phyloP scores from a whole-genome alignment of 2,888 invertebrate genomes.

The Adelphocoris suturalis region DNA sequence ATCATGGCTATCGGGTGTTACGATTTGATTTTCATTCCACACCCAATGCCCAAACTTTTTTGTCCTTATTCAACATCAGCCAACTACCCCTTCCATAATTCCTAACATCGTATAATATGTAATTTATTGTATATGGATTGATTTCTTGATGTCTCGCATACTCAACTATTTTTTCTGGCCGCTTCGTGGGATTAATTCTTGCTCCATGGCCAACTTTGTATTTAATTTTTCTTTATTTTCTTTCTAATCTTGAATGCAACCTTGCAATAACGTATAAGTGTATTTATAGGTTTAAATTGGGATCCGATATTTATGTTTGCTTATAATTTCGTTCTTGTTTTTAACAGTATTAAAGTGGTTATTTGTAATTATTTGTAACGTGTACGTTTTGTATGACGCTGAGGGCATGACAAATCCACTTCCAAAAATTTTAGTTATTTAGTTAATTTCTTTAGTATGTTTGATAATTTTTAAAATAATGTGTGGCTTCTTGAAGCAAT shows the following conservation, averaged over 20 bases:
- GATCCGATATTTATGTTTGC: not conserved
- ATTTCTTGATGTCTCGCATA: too few species aligned
- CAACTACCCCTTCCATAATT: too few species aligned
- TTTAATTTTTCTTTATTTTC: too few species aligned
- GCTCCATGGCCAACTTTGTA: too few species aligned
- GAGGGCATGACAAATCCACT: not conserved
- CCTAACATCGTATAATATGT: too few species aligned
- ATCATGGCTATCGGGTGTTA: too few species aligned
- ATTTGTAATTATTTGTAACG: not conserved
- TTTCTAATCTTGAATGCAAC: not conserved
- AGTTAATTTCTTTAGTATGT: not conserved
- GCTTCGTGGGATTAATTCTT: too few species aligned
- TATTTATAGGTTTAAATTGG: not conserved
- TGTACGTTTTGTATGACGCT: not conserved
- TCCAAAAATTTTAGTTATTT: not conserved
- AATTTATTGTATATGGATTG: too few species aligned
- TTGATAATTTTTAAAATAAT: not conserved
- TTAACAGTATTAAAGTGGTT: conserved; percentile 22
- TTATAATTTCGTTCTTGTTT: not conserved
- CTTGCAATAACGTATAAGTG: not conserved
- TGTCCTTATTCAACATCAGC: too few species aligned
- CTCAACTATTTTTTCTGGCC: too few species aligned
- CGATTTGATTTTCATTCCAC: too few species aligned
- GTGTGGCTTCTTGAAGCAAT: conserved; percentile 33
- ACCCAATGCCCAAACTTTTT: too few species aligned